Percentiles rank a stretch among this genome's conserved stretches.
These are phyloP conservation scores for Saguinus oedipus DNA, from an alignment of 2,797 vertebrate species.

Conservation along the genomic window DNA sequence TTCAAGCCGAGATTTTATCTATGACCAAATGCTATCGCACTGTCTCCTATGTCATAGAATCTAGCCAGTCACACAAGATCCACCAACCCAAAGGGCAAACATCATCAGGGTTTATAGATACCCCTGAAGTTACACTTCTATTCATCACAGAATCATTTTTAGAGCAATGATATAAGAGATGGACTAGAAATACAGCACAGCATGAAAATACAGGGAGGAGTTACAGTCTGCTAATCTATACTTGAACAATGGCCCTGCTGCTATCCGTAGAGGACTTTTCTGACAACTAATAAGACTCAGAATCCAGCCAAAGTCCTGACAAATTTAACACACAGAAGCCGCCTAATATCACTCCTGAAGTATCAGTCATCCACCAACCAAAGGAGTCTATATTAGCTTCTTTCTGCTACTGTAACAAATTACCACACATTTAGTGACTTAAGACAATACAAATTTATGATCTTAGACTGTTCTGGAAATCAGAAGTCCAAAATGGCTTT, in stretches of 20 bases:
- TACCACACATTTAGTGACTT: not conserved
- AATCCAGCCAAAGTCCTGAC: not conserved
- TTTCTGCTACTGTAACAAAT: not conserved
- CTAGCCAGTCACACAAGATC: not conserved
- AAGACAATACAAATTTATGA: not conserved
- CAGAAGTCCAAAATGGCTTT: not conserved
- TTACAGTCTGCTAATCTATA: not conserved
- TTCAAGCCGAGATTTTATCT: not conserved
- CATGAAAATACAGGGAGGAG: not conserved
- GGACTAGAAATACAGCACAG: not conserved
- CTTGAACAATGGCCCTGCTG: not conserved
- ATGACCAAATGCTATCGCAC: not conserved
- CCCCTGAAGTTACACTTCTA: not conserved
- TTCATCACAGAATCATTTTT: not conserved
- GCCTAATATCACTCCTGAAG: not conserved
- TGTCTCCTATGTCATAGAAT: not conserved
- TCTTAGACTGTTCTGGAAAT: not conserved
- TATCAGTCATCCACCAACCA: not conserved
- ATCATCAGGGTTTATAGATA: not conserved
- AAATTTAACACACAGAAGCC: not conserved
- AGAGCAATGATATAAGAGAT: not conserved
- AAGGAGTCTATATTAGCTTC: not conserved
- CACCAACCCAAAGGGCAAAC: not conserved
- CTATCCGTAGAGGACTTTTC: not conserved
- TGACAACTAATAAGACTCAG: not conserved